Percentiles rank a stretch among this genome's conserved stretches.
phyloP scores from a whole-genome alignment of 2,797 vertebrate species.

The Sphenodon punctatus region DNA sequence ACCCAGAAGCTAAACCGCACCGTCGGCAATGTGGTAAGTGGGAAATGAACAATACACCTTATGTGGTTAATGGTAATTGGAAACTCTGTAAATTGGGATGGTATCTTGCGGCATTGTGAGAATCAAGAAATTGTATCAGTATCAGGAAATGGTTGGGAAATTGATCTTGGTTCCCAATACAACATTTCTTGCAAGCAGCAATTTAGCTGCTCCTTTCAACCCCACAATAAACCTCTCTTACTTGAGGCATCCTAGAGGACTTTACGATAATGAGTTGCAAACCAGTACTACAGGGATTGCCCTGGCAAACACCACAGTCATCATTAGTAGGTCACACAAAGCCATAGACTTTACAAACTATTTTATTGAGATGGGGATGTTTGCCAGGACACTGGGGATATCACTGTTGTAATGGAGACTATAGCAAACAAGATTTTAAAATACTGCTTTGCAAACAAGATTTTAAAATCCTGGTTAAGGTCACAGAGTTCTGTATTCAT shows the following conservation, averaged over 20 bases:
- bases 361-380: background rate
- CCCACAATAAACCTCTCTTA: background rate
- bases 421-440: background rate
- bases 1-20: too few relatives aligned
- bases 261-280: background rate
- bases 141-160: too few relatives aligned
- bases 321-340: background rate
- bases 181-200: too few relatives aligned
- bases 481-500: background rate
- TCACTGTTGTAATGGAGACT: background rate
- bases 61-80: too few relatives aligned
- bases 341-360: background rate
- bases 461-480: background rate
- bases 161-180: too few relatives aligned
- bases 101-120: too few relatives aligned
- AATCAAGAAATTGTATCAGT: too few relatives aligned
- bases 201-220: too few relatives aligned
- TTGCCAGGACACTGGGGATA: background rate
- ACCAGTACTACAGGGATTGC: background rate
- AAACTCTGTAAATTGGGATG: too few relatives aligned
- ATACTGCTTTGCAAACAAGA: too few relatives aligned
- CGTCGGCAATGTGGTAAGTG: too few relatives aligned
- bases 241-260: background rate
- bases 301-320: background rate
- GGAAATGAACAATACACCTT: too few relatives aligned